Percentiles rank a stretch among this genome's conserved stretches.
These are phyloP conservation scores for Drosophila quinaria DNA, from an alignment of 2,888 invertebrate species.

Conservation along the genomic window DNA sequence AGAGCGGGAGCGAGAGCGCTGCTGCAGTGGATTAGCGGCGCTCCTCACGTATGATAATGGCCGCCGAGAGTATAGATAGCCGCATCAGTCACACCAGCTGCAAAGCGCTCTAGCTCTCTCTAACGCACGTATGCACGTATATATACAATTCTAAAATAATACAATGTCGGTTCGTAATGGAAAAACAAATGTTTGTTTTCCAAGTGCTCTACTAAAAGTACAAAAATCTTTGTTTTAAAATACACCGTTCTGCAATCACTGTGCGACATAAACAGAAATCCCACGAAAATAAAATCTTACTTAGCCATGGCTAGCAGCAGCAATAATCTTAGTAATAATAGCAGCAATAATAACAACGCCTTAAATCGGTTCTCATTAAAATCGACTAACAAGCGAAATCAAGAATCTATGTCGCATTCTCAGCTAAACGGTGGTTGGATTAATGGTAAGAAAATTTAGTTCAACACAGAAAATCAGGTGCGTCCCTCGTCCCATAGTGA, in stretches of 20 bases:
- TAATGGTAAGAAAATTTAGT: constrained; percentile 89
- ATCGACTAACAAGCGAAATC: constrained; percentile 90
- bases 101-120: too few relatives aligned
- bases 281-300: constrained; percentile 11
- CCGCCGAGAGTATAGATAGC: too few relatives aligned
- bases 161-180: constrained; percentile 19
- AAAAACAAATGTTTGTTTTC: constrained; percentile 29
- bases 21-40: too few relatives aligned
- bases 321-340: constrained; percentile 47
- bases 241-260: constrained; percentile 11
- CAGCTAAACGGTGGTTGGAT: constrained; percentile 94
- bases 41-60: too few relatives aligned
- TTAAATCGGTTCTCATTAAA: constrained; percentile 76
- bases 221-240: neutral
- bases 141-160: constrained; percentile 12
- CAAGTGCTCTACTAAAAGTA: constrained; percentile 13
- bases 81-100: too few relatives aligned
- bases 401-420: constrained; percentile 91
- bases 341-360: constrained; percentile 67
- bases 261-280: constrained; percentile 16
- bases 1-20: too few relatives aligned
- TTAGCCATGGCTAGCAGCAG: constrained; percentile 64
- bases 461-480: neutral
- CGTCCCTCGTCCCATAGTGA: neutral
- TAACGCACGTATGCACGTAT: too few relatives aligned